A percentile compares a stretch with the other conserved stretches of the same genome.
phyloP scores from a whole-genome alignment of 2,888 invertebrate species.

The Trilocha varians region DNA sequence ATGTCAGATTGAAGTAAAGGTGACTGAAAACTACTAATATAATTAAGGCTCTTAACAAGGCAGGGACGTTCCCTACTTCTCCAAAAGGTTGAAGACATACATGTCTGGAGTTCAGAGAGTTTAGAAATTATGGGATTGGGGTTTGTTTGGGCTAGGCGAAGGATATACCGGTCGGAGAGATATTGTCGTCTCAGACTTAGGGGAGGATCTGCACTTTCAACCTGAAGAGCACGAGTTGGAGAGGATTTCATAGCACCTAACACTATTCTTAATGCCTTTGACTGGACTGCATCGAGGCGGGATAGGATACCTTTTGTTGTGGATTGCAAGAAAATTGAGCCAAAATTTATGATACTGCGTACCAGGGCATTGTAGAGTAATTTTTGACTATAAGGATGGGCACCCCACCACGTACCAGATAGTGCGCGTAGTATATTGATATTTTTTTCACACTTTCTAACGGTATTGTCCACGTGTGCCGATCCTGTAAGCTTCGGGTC shows the following conservation, averaged over 20 bases:
- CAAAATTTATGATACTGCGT: slow-evolving; percentile 18
- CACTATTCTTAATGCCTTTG: slow-evolving; percentile 14
- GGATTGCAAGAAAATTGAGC: slow-evolving; percentile 13
- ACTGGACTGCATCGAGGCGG: slow-evolving; percentile 12
- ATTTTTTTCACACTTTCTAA: too few relatives aligned
- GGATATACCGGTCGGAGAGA: neutral
- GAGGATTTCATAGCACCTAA: slow-evolving; percentile 19
- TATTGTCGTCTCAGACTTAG: slow-evolving; percentile 4
- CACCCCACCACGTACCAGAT: slow-evolving; percentile 16
- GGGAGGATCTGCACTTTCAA: slow-evolving; percentile 7
- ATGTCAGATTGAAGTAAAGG: too few relatives aligned
- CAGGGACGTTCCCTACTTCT: too few relatives aligned
- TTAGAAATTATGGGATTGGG: too few relatives aligned
- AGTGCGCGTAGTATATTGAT: too few relatives aligned
- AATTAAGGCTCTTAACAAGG: too few relatives aligned
- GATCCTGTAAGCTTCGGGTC: too few relatives aligned
- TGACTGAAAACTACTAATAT: too few relatives aligned
- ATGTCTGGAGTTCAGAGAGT: too few relatives aligned
- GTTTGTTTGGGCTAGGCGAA: too few relatives aligned
- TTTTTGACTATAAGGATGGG: slow-evolving; percentile 14
- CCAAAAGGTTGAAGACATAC: too few relatives aligned
- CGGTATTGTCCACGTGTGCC: too few relatives aligned
- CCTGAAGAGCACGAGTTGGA: slow-evolving; percentile 16
- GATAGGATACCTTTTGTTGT: slow-evolving; percentile 8
- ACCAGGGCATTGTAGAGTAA: slow-evolving; percentile 14